These are phyloP conservation scores for Mactra quadrangularis DNA, from an alignment of 1,140 invertebrate genomes.

Conservation along the genomic window DNA sequence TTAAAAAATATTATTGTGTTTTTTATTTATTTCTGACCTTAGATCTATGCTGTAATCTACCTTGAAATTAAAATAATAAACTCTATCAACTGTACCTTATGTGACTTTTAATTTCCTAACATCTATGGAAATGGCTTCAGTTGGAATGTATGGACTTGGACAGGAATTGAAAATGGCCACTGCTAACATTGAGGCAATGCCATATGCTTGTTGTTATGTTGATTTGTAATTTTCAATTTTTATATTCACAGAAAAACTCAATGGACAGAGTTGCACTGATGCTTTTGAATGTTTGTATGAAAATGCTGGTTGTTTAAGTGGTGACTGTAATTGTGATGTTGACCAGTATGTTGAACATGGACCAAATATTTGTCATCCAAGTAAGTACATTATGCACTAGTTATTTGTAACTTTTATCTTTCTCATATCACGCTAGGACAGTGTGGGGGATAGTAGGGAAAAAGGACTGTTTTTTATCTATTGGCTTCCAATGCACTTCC, in stretches of 20 bases:
- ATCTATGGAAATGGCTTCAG: neutral
- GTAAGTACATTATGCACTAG: too few relatives aligned
- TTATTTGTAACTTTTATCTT: too few relatives aligned
- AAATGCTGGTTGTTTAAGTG: neutral
- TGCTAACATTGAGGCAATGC: neutral
- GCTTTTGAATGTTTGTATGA: neutral
- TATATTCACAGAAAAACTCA: conserved; percentile 9
- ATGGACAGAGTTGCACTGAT: neutral
- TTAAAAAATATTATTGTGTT: too few relatives aligned
- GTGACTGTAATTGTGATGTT: neutral
- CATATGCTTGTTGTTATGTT: neutral
- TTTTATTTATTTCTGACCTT: too few relatives aligned
- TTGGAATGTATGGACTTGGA: neutral
- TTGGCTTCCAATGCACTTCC: too few relatives aligned
- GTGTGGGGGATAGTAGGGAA: too few relatives aligned
- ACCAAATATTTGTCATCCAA: too few relatives aligned
- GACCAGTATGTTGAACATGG: too few relatives aligned
- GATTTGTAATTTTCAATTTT: neutral
- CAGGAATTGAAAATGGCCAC: neutral
- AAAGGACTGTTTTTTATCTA: too few relatives aligned
- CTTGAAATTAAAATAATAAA: neutral
- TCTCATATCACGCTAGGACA: too few relatives aligned
- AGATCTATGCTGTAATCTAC: neutral
- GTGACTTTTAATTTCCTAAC: neutral
- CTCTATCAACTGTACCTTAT: neutral